Base-by-base conservation (phyloP, 2,113 vertebrate genomes). In the Saccopteryx leptura region DNA sequence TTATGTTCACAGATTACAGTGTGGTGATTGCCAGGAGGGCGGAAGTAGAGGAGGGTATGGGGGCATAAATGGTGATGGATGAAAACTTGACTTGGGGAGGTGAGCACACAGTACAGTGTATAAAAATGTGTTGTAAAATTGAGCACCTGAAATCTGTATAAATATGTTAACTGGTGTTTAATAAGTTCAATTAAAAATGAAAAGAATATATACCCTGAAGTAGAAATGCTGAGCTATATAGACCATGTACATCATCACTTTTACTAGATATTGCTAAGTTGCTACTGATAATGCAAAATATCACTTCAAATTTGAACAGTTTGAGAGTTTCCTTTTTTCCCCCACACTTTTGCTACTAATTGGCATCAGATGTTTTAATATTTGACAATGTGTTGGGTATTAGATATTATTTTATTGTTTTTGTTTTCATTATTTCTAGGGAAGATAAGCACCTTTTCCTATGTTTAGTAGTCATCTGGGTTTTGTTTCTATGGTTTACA, bases 401-500 rank as follows among this genome's bases (percentile, higher is more conserved):
- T 84, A 68, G 71, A 60, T 71, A 7, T 7, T 78, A 54, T 54
- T 65, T 61, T 2, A 39, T 63, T 91, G 26, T 90, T 97, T 95
- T 86, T 24, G 94, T 72, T 86, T 85, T 28, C 85, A 95, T 97
- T 61, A 39, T 82, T 71, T 65, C n/a, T 80, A 58, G 24, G 72
- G 17, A 23, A 3, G 31, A 33, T 75, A 52, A 76, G 7, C 19
- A 76, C 56, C 28, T 92, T 86, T 83, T 83, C 60, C 24, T 66
- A 23, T 80, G 14, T 86, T 82, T 54, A 60, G 52, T 86, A 31
- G 48, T 89, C 58, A 86, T 74, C 91, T 91, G 90, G 39, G 3
- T 90, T 94, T 63, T 13, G 79, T 79, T 92, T 90, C 46, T 84
- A 23, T 89, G 28, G 33, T 76, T 96, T 76, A 61, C 81, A 87